A percentile compares a stretch with the other conserved stretches of the same genome.
Evolutionary conservation across 2,113 vertebrate genomes (phyloP).

Genomic region (Castor canadensis): DNA sequence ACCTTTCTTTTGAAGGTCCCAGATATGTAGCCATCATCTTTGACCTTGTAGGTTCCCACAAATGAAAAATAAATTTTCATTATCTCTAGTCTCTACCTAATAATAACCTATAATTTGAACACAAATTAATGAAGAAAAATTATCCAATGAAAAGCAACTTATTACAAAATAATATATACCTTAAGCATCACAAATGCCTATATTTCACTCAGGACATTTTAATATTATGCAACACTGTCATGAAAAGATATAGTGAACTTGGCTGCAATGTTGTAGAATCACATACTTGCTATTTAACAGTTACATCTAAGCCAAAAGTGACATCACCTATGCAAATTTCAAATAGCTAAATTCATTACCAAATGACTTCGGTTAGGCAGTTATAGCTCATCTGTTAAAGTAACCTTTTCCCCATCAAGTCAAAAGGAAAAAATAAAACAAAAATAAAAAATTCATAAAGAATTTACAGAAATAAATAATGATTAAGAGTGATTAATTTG

Average conservation of each 20-base stretch:
- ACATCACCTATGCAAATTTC: not conserved
- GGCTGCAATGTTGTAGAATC: not conserved
- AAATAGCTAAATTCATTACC: not conserved
- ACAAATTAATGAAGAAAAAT: conserved; percentile 19
- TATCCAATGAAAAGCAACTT: not conserved
- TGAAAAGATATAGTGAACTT: not conserved
- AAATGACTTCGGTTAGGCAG: not conserved
- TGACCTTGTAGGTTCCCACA: not conserved
- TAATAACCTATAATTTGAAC: not conserved
- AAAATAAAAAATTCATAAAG: not conserved
- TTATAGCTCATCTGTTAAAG: not conserved
- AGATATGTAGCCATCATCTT: conserved; percentile 4
- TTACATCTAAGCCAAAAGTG: conserved; percentile 10
- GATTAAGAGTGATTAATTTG: not conserved
- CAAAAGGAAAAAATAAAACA: not conserved
- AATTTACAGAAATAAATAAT: not conserved
- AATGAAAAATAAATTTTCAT: conserved; percentile 23
- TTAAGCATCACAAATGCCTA: not conserved
- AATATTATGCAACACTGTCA: not conserved
- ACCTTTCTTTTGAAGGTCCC: not conserved
- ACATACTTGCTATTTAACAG: not conserved
- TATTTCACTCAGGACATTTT: not conserved
- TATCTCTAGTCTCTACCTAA: not conserved
- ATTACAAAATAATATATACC: not conserved
- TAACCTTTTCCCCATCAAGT: not conserved